Percentiles rank a stretch among this genome's conserved stretches.
Conservation (phyloP, 2,888 invertebrate species). For the Ichneumon xanthorius region DNA sequence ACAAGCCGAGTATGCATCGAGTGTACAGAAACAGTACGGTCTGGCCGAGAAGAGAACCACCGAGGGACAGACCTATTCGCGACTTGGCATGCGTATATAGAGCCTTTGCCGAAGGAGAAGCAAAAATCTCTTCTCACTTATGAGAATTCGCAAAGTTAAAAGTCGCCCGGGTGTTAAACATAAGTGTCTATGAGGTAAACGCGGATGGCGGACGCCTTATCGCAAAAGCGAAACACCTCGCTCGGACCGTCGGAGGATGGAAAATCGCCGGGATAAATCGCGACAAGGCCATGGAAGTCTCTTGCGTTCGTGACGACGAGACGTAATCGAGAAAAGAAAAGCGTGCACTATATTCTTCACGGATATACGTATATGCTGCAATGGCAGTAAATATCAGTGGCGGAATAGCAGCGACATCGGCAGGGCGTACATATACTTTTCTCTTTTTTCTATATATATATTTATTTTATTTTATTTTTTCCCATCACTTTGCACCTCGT, state of each 20-base stretch:
- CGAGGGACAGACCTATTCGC: too few species aligned
- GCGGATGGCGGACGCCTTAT: slow-evolving; percentile 5
- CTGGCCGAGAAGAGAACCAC: neutral
- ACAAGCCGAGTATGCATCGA: slow-evolving; percentile 42
- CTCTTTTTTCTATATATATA: slow-evolving; percentile 29
- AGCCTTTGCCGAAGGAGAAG: too few species aligned
- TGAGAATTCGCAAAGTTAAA: too few species aligned
- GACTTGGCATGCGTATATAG: too few species aligned
- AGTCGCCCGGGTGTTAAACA: neutral
- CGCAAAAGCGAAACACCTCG: slow-evolving; percentile 45
- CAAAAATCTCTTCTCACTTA: too few species aligned
- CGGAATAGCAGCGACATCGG: neutral
- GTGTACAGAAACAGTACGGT: slow-evolving; percentile 8
- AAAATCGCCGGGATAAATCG: slow-evolving; percentile 63
- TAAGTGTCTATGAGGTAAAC: slow-evolving; percentile 2
- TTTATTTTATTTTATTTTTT: slow-evolving; percentile 54
- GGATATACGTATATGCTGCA: neutral
- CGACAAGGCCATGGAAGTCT: slow-evolving; percentile 52
- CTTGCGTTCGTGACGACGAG: slow-evolving; percentile 43
- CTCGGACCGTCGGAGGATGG: slow-evolving; percentile 43
- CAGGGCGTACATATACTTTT: slow-evolving; percentile 57
- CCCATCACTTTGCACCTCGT: slow-evolving; percentile 72
- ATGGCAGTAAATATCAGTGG: neutral
- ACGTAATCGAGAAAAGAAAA: slow-evolving; percentile 59
- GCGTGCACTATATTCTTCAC: slow-evolving; percentile 46